Base-by-base conservation (phyloP, 2,797 vertebrate genomes). In the Notolepis coatsorum region DNA sequence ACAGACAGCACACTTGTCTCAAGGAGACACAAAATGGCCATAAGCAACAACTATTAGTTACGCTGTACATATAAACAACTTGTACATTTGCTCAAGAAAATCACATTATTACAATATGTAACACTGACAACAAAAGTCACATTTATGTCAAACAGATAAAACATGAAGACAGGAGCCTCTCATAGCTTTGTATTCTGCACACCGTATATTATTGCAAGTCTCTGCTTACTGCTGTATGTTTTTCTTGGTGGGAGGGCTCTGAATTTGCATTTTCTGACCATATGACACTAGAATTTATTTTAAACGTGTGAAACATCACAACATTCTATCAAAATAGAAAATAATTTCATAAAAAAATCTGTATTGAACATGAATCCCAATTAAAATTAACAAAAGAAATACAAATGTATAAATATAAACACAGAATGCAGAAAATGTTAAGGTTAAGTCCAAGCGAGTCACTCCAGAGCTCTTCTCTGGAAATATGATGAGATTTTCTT, bases 401-500 rank as follows among this genome's bases (percentile, higher is more conserved):
- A 54, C 17, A 39, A 2, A 61, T n/a, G 17, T 24, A 57, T 39
- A 78, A 39, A 65, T 43, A 73, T 28, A 65, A 17, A 61, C 28
- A 48, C 21, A 39, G 47, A 64, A n/a, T 1, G 52, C 17, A n/a
- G n/a, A 28, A 41, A 42, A 23, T 30, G 13, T 3, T n/a, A 17
- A 8, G 15, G 30, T 12, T 2, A n/a, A 24, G 21, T 24, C 42
- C 17, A 3, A 7, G 13, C 1, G 2, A 20, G 20, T 93, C 85
- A 94, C 50, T 93, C 85, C 82, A 88, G 58, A 81, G 66, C 79
- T 45, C 86, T 93, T 85, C 89, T 94, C 4, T 87, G 85, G 70
- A 99, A 99, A 82, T 98, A 99, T 0, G 90, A 92, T 46, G 95
- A 97, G 84, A 99, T 99, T 87, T 98, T 99, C 89, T 95, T 96